Evolutionary conservation across 2,113 vertebrate species (phyloP), one percentile per base, ranked within the genome.

Genomic region (Sapayoa aenigma): DNA sequence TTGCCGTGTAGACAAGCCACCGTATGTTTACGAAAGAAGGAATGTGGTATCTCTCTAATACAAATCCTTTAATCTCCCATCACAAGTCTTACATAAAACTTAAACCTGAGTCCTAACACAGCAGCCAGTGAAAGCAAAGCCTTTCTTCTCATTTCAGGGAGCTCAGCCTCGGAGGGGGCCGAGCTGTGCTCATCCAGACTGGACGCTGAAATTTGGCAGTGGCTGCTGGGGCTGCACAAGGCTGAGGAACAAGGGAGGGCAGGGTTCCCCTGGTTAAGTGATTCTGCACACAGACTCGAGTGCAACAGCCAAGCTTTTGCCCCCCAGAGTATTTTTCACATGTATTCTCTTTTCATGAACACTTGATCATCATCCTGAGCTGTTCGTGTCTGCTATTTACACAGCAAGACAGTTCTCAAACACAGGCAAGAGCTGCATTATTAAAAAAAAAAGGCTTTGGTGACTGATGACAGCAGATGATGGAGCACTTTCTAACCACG

Each of bases 381-480:
- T 21, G 27, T 15, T 73, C 52, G 31, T 0, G 0, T 14, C 58
- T 28, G 12, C n/a, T 55, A 12, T 23, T 47, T 52, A 9, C 8
- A 55, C 20, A 56, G 53, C 60, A 84, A 66, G 89, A 17, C 14
- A 22, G 9, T 20, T 81, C 74, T 89, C 63, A 53, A 85, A 65
- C 18, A 72, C 9, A 41, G 22, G 33, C 27, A 73, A 78, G 17
- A 88, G 16, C 18, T 58, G 17, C 9, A 53, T 12, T 63, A 27
- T 9, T 12, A 65, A 71, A 18, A 53, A 73, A 60, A 65, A 46
- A 9, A 16, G 6, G 5, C 63, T 84, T 85, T 86, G 25, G 63
- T 84, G 79, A 67, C 35, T 81, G 80, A 44, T 75, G 90, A 90
- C 89, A 96, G 78, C 49, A 91, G 42, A 89, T 89, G 95, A 95